Evolutionary conservation across 2,113 vertebrate genomes (phyloP).

Genomic region (Callaeas wilsoni): DNA sequence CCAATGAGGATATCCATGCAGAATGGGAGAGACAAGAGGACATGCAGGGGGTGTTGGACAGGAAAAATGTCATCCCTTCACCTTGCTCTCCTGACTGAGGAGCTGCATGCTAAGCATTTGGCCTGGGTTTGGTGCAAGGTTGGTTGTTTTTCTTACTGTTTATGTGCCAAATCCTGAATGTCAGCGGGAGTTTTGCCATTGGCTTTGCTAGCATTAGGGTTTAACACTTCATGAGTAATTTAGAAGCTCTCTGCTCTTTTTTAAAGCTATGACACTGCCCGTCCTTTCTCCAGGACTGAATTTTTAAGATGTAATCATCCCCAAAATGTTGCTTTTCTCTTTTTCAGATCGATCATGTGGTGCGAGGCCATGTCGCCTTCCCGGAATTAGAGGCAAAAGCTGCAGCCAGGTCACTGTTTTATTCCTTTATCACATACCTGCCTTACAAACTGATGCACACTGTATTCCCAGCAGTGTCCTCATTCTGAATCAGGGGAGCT

Average conservation of each 20-base stretch:
- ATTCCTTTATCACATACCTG: neutral
- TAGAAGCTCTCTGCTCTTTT: neutral
- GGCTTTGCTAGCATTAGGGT: neutral
- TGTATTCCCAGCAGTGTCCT: neutral
- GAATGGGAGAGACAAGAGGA: neutral
- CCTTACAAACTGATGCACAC: neutral
- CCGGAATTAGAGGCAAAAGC: slow-evolving; percentile 80
- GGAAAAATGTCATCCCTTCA: neutral
- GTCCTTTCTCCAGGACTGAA: neutral
- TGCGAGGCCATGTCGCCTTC: slow-evolving; percentile 84
- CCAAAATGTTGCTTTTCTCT: slow-evolving; percentile 16
- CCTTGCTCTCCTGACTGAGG: neutral
- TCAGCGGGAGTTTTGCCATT: neutral
- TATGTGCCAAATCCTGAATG: neutral
- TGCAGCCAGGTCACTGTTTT: slow-evolving; percentile 75
- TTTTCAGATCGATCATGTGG: slow-evolving; percentile 89
- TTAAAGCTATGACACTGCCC: neutral
- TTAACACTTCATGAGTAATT: neutral
- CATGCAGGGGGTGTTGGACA: neutral
- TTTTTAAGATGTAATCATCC: neutral
- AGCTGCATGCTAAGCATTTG: neutral
- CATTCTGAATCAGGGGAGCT: neutral
- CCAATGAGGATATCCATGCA: neutral
- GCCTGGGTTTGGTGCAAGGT: neutral
- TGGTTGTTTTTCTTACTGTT: neutral